Percentiles rank a stretch among this genome's conserved stretches.
Evolutionary conservation across 1,140 invertebrate species (phyloP).

Genomic region (Frieseomelitta varia): DNA sequence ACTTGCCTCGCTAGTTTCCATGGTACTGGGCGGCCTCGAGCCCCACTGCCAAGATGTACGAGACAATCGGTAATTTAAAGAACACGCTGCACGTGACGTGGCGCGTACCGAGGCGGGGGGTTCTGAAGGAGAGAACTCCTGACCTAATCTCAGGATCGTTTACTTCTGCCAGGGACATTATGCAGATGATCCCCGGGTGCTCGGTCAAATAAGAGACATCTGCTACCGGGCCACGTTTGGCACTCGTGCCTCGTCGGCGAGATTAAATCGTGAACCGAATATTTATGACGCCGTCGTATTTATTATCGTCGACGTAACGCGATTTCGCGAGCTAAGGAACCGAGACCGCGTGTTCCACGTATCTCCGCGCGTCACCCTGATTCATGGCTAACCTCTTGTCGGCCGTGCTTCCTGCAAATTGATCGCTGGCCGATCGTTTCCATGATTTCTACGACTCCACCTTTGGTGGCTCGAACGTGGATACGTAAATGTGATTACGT

Average conservation of each 20-base stretch:
- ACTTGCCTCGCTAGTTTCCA: slow-evolving; percentile 5
- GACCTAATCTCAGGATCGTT: slow-evolving; percentile 51
- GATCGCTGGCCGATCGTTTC: not conserved
- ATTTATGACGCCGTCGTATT: slow-evolving; percentile 58
- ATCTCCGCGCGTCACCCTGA: not conserved
- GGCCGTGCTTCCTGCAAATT: not conserved
- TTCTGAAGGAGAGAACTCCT: slow-evolving; percentile 25
- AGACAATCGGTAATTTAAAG: slow-evolving; percentile 51
- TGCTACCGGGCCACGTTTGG: slow-evolving; percentile 35
- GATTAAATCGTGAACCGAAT: slow-evolving; percentile 62
- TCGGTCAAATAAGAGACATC: slow-evolving; percentile 51
- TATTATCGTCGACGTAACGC: slow-evolving; percentile 36
- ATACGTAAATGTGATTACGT: too few relatives aligned
- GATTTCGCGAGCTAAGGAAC: not conserved
- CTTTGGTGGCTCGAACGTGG: not conserved
- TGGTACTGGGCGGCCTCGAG: not conserved
- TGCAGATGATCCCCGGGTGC: slow-evolving; percentile 46
- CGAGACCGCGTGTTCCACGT: not conserved
- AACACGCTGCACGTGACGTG: slow-evolving; percentile 38
- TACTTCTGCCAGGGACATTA: slow-evolving; percentile 50
- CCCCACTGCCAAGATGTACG: slow-evolving; percentile 14
- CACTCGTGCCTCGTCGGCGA: slow-evolving; percentile 41
- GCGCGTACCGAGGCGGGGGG: not conserved
- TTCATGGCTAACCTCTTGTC: not conserved
- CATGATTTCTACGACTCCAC: not conserved